Evolutionary conservation across 1,140 invertebrate species (phyloP), one percentile per base, ranked within the genome.

Genomic region (Musca vetustissima): DNA sequence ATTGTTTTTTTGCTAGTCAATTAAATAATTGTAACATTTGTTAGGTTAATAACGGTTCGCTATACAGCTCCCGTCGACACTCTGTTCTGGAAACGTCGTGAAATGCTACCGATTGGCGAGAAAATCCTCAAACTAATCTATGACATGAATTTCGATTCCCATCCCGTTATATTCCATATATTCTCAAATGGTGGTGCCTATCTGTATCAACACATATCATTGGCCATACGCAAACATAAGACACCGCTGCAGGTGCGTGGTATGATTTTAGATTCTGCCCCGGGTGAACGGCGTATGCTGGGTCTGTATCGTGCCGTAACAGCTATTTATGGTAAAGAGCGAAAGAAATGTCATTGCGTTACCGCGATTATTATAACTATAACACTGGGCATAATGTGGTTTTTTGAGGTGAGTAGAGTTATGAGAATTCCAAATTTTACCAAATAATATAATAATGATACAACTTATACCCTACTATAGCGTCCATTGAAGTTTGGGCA

Each of bases 131-230:
- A 91, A 75, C 77, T 92, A 14, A 83, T 93, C 14, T 75, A 84
- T 11, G 88, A 90, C n/a, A 86, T 90, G 75, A 88, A 88, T 73
- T 85, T 92, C 32, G 86, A 90, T 75, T 84, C 85, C 19, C 89
- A 91, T 76, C 91, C 91, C 2, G 86, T 93, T 48, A 89, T 93
- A 66, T 89, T 93, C 75, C 92, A 93, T 72, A 86, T 92, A 43
- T 93, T 94, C 78, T 93, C 91, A 61, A 94, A 93, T 80, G 92
- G 92, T 15, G 92, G 92, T 24, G 88, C 88, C 1, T 87, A 87
- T 70, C 79, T 90, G 4, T 91, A 91, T 76, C 87, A 89, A 71
- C 87, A 89, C 73, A 85, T 91, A 28, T 86, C 87, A 28, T 74
- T 86, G 48, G 88, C 88, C 3, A 84, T 89, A 71, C 78, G 85